Evolutionary conservation across 2,797 vertebrate species (phyloP).

Genomic region (Etheostoma perlongum): DNA sequence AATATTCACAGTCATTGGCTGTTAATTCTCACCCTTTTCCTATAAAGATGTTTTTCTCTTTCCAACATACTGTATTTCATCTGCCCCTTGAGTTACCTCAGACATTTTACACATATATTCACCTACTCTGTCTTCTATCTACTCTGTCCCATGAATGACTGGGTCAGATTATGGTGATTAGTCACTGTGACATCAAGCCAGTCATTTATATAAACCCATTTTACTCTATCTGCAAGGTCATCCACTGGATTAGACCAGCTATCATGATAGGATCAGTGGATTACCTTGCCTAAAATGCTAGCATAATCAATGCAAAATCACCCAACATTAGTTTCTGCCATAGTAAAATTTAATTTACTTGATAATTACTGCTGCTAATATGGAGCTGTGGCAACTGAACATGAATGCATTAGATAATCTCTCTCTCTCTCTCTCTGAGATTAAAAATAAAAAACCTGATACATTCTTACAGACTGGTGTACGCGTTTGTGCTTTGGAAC

Average conservation of each 20-base stretch:
- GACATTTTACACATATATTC: slow-evolving; percentile 5
- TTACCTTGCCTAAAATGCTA: slow-evolving; percentile 64
- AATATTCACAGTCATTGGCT: slow-evolving; percentile 22
- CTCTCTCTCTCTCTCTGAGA: too few relatives aligned
- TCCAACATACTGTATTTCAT: neutral
- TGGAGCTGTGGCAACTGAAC: neutral
- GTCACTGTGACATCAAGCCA: slow-evolving; percentile 66
- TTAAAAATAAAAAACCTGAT: too few relatives aligned
- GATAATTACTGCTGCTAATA: neutral
- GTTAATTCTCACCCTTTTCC: neutral
- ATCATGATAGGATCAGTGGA: slow-evolving; percentile 72
- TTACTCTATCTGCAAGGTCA: slow-evolving; percentile 70
- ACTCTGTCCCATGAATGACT: slow-evolving; percentile 48
- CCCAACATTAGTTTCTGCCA: neutral
- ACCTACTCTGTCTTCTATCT: slow-evolving; percentile 20
- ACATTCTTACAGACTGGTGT: too few relatives aligned
- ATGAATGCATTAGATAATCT: too few relatives aligned
- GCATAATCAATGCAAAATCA: slow-evolving; percentile 55
- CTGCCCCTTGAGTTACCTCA: neutral
- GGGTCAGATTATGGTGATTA: slow-evolving; percentile 77
- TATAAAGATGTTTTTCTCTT: neutral
- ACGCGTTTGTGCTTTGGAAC: too few relatives aligned
- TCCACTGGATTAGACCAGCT: slow-evolving; percentile 67
- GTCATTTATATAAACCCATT: slow-evolving; percentile 74
- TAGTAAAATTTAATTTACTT: neutral